phyloP scores from a whole-genome alignment of 37 sponge, comb jelly and placozoan species.

The Spongilla lacustris region DNA sequence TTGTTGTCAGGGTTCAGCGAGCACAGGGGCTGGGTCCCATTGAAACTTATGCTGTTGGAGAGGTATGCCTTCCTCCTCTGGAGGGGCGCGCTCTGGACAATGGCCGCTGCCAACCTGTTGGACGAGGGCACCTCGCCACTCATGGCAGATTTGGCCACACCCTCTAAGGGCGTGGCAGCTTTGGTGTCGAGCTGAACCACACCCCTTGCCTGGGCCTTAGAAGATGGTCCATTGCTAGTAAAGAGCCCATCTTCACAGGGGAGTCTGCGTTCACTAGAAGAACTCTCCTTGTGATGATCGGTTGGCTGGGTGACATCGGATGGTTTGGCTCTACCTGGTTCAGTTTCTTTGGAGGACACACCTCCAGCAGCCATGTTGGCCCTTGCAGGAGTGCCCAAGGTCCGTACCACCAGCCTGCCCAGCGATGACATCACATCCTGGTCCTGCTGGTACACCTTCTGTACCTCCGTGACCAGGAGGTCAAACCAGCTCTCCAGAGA shows the following conservation, averaged over 20 bases:
- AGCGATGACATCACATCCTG: not conserved
- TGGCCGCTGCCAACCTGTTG: constrained; percentile 66
- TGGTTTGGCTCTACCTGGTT: not conserved
- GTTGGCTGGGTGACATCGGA: too few relatives aligned
- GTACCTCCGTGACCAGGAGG: constrained; percentile 70
- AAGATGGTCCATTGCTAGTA: not conserved
- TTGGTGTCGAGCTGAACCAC: not conserved
- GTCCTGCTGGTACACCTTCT: not conserved
- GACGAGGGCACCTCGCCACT: constrained; percentile 8
- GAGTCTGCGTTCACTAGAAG: too few relatives aligned
- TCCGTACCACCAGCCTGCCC: not conserved
- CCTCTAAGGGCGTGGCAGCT: not conserved
- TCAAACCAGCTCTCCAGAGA: constrained; percentile 83
- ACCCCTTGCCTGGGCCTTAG: not conserved
- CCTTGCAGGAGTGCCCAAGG: not conserved
- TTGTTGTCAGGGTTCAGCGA: constrained; percentile 5
- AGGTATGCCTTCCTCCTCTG: constrained; percentile 56
- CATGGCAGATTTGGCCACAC: not conserved
- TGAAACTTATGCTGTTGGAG: constrained; percentile 12
- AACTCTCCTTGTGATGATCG: not conserved
- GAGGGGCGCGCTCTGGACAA: constrained; percentile 68
- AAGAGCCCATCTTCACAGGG: too few relatives aligned
- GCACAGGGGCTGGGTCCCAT: not conserved
- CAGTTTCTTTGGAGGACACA: not conserved
- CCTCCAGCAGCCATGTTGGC: not conserved